Evolutionary conservation across 1,140 invertebrate species (phyloP).

Genomic region (Anastrepha obliqua): DNA sequence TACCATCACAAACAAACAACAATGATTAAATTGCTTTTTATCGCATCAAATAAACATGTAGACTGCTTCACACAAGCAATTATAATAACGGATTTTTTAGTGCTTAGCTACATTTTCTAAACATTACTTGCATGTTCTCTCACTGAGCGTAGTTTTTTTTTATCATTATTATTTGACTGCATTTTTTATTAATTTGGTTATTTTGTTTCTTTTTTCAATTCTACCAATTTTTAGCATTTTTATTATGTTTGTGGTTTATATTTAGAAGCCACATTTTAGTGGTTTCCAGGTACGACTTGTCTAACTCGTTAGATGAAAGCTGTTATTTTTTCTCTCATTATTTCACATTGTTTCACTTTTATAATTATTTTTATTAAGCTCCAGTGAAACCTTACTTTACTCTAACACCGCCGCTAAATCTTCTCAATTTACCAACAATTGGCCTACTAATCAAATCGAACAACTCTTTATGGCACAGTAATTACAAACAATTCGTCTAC

Average conservation of each 20-base stretch:
- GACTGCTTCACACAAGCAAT: no score
- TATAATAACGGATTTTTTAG: no score
- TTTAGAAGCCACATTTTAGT: background rate
- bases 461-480: background rate
- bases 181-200: no score
- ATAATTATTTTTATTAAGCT: background rate
- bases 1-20: no score
- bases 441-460: constrained; percentile 35
- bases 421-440: constrained; percentile 28
- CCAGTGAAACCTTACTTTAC: background rate
- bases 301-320: background rate
- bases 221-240: background rate
- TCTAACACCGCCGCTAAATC: background rate
- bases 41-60: no score
- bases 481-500: background rate
- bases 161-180: no score
- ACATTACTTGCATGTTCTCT: no score
- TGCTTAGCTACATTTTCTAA: no score
- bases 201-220: no score
- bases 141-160: no score
- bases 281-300: background rate
- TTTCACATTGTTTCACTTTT: background rate
- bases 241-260: background rate
- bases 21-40: no score
- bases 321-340: constrained; percentile 18